A percentile compares a stretch with the other conserved stretches of the same genome.
These are phyloP conservation scores for Hiodon tergisus DNA, from an alignment of 2,113 vertebrate genomes.

Conservation along the genomic window DNA sequence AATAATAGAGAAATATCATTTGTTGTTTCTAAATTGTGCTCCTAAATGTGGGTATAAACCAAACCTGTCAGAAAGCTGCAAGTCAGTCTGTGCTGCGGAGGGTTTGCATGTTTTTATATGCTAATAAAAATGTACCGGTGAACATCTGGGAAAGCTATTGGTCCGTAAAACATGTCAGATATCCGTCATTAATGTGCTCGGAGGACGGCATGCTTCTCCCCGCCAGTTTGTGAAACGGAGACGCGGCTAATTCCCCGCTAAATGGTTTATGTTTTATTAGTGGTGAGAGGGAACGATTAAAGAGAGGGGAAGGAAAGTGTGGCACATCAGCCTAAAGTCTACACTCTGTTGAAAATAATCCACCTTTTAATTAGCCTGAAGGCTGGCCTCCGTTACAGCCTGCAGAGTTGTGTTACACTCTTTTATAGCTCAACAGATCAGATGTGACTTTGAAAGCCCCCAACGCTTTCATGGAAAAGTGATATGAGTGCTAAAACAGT, in stretches of 20 bases:
- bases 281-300: slow-evolving; percentile 40
- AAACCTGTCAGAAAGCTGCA: slow-evolving; percentile 38
- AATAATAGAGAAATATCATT: slow-evolving; percentile 33
- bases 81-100: slow-evolving; percentile 34
- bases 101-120: slow-evolving; percentile 42
- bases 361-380: slow-evolving; percentile 50
- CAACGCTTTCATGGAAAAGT: neutral
- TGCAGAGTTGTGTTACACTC: slow-evolving; percentile 43
- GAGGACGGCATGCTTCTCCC: slow-evolving; percentile 35
- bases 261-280: slow-evolving; percentile 55
- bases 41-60: slow-evolving; percentile 44
- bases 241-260: slow-evolving; percentile 45
- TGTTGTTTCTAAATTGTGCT: slow-evolving; percentile 36
- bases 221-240: slow-evolving; percentile 40
- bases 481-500: neutral
- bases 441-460: neutral
- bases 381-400: slow-evolving; percentile 42
- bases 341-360: slow-evolving; percentile 43
- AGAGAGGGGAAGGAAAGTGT: slow-evolving; percentile 26
- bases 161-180: slow-evolving; percentile 48
- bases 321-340: slow-evolving; percentile 37
- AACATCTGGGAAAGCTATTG: slow-evolving; percentile 57
- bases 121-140: slow-evolving; percentile 51
- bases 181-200: slow-evolving; percentile 40
- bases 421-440: slow-evolving; percentile 23